phyloP scores from a whole-genome alignment of 1,140 invertebrate genomes.

The Brachionus manjavacas region DNA sequence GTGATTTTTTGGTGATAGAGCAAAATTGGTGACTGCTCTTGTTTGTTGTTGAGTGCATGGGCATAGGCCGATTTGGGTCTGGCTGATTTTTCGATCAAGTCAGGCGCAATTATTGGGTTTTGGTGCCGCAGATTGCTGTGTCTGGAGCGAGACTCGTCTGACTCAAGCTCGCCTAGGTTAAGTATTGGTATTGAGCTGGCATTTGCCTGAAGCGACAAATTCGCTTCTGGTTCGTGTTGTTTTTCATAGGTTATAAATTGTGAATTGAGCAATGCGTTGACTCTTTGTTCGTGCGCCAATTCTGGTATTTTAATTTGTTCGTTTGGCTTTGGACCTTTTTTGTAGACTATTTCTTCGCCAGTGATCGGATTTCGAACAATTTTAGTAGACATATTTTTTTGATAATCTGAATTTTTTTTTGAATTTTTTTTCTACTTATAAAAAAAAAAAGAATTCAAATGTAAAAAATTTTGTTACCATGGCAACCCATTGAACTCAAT shows the following conservation, averaged over 20 bases:
- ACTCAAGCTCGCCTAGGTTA: not conserved
- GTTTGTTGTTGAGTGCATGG: not conserved
- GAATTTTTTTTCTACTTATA: not conserved
- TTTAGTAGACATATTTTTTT: not conserved
- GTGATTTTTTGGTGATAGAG: not conserved
- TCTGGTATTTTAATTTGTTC: not conserved
- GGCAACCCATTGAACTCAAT: not conserved
- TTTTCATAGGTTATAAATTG: not conserved
- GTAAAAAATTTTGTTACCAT: not conserved
- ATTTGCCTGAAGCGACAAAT: not conserved
- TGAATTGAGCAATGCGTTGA: not conserved
- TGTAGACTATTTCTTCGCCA: conserved; percentile 26
- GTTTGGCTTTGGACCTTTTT: not conserved
- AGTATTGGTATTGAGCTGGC: conserved; percentile 27
- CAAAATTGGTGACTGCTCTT: not conserved
- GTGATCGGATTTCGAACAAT: conserved; percentile 40
- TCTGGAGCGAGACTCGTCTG: not conserved
- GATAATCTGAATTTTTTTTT: not conserved
- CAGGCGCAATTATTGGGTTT: not conserved
- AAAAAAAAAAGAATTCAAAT: not conserved
- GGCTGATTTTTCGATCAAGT: conserved; percentile 9
- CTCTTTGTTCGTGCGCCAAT: not conserved
- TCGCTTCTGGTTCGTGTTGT: not conserved
- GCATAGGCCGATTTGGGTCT: not conserved
- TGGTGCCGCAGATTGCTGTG: not conserved